Evolutionary conservation across 2,113 vertebrate species (phyloP).

Genomic region (Donacobius atricapilla): DNA sequence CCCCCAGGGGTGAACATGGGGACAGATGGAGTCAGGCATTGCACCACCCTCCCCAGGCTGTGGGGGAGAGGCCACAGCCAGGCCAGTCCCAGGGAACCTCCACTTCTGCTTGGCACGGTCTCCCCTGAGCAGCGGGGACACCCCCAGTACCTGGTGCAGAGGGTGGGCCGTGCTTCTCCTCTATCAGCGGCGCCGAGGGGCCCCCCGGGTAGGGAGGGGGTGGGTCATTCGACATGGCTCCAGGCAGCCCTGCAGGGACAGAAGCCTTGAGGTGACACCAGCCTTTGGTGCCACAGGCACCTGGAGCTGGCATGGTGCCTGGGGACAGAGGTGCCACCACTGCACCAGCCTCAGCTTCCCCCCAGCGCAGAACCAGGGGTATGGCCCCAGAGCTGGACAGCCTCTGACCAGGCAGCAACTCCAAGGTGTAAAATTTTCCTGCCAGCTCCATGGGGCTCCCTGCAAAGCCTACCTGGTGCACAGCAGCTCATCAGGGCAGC

Average conservation of each 20-base stretch:
- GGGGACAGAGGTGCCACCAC: neutral
- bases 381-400: too few species aligned
- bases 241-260: constrained; percentile 33
- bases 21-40: rapidly evolving
- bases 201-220: constrained; percentile 94
- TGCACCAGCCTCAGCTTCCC: neutral
- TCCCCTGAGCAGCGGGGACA: neutral
- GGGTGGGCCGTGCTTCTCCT: constrained; percentile 88
- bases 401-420: neutral
- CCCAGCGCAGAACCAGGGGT: neutral
- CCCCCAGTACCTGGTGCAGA: constrained; percentile 72
- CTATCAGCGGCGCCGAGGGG: constrained; percentile 86
- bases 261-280: neutral
- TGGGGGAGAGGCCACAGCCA: neutral
- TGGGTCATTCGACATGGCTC: constrained; percentile 88
- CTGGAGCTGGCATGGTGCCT: rapidly evolving
- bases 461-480: rapidly evolving
- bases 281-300: neutral
- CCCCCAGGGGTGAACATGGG: rapidly evolving
- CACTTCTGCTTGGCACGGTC: rapidly evolving
- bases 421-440: neutral
- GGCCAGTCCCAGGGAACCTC: neutral
- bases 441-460: neutral
- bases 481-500: neutral
- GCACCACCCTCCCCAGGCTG: neutral